A percentile compares a stretch with the other conserved stretches of the same genome.
phyloP scores from a whole-genome alignment of 2,797 vertebrate genomes.

The Mus spretus region DNA sequence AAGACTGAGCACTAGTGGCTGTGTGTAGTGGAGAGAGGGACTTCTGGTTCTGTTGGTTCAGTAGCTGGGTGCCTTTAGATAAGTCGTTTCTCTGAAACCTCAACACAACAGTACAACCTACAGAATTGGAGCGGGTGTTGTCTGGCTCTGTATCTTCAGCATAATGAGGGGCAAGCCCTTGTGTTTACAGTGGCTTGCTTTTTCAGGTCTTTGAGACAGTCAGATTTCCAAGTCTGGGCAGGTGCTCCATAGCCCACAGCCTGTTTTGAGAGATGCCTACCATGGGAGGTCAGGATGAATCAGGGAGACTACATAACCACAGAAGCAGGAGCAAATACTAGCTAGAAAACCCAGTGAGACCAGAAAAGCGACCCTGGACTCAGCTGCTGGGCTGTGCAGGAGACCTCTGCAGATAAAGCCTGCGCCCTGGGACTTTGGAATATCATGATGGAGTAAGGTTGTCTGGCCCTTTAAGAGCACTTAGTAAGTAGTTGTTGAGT shows the following conservation, averaged over 20 bases:
- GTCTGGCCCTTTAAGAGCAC: not conserved
- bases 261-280: not conserved
- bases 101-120: no score
- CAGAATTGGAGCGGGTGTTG: not conserved
- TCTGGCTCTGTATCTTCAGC: conserved; percentile 1
- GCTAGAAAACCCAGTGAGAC: not conserved
- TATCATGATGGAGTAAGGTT: not conserved
- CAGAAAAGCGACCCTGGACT: not conserved
- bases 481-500: not conserved
- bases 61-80: not conserved
- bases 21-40: not conserved
- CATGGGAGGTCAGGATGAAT: not conserved
- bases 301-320: not conserved
- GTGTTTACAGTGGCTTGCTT: not conserved
- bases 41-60: not conserved
- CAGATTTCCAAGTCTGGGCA: not conserved
- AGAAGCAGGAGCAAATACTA: not conserved
- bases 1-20: not conserved
- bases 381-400: not conserved
- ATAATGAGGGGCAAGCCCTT: not conserved
- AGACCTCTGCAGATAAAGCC: not conserved
- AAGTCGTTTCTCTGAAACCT: not conserved
- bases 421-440: not conserved
- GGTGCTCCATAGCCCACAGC: not conserved
- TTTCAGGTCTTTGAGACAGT: not conserved